A percentile compares a stretch with the other conserved stretches of the same genome.
Evolutionary conservation across 2,888 invertebrate genomes (phyloP).

Genomic region (Andrena trimmerana): DNA sequence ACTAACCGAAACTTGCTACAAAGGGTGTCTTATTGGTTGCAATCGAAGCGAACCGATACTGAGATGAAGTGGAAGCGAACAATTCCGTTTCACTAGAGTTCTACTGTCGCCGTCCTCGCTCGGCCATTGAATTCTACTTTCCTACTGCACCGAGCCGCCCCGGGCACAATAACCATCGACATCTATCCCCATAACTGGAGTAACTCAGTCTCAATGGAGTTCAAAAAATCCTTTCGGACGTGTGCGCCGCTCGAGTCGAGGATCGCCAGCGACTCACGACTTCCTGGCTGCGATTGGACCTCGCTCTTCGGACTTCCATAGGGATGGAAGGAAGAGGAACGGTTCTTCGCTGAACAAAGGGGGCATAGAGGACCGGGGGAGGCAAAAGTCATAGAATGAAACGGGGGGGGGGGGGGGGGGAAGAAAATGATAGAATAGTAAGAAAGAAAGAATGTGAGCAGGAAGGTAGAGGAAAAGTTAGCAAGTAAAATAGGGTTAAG

Average conservation of each 20-base stretch:
- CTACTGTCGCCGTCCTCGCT: background rate
- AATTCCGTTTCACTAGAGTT: background rate
- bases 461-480: too few relatives aligned
- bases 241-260: background rate
- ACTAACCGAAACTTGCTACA: too few relatives aligned
- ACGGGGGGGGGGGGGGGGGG: background rate
- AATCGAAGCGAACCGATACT: too few relatives aligned
- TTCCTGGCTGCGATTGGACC: background rate
- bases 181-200: conserved; percentile 12
- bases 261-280: background rate
- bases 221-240: conserved; percentile 1
- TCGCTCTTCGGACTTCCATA: background rate
- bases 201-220: conserved; percentile 5
- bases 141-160: background rate
- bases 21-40: too few relatives aligned
- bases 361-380: background rate
- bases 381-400: background rate
- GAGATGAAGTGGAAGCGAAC: too few relatives aligned
- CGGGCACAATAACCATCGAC: background rate
- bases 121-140: background rate
- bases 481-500: too few relatives aligned
- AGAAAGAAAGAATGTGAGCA: background rate
- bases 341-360: background rate
- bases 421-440: background rate
- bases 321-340: background rate